Conservation (phyloP, 2,113 vertebrate species). For the Strix uralensis region DNA sequence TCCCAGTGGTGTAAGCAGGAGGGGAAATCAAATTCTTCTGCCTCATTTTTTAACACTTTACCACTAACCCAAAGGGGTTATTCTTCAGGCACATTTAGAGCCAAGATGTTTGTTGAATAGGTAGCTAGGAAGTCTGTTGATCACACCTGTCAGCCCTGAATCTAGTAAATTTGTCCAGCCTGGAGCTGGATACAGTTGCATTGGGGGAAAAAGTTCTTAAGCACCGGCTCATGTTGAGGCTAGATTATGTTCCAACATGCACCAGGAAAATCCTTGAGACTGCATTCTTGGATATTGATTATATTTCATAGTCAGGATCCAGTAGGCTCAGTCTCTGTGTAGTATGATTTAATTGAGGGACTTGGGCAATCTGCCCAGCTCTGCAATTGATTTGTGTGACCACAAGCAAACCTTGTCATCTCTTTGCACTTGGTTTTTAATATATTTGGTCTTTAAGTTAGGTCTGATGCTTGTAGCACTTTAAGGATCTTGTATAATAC, state of each 20-base stretch:
- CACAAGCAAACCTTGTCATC: not conserved
- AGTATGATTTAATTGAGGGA: not conserved
- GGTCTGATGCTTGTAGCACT: not conserved
- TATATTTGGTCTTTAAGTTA: not conserved
- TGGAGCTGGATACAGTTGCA: not conserved
- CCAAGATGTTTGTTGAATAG: not conserved
- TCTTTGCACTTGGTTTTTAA: not conserved
- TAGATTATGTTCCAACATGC: not conserved
- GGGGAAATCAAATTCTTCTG: not conserved
- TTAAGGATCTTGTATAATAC: not conserved
- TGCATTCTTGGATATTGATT: not conserved
- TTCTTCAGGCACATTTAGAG: not conserved
- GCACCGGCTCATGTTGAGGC: not conserved
- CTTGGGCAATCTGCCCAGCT: not conserved
- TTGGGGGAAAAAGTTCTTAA: not conserved
- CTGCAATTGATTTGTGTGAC: conserved; percentile 4
- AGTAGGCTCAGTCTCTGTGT: not conserved
- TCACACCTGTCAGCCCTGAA: not conserved
- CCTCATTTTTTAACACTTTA: not conserved
- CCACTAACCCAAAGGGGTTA: not conserved
- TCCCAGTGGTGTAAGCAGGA: conserved; percentile 28
- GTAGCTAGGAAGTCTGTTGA: not conserved
- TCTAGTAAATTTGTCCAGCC: not conserved
- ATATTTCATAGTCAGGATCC: not conserved
- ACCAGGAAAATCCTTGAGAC: not conserved